Percentiles rank a stretch among this genome's conserved stretches.
Evolutionary conservation across 2,888 invertebrate genomes (phyloP).

Genomic region (Arrhopalites spinosus): DNA sequence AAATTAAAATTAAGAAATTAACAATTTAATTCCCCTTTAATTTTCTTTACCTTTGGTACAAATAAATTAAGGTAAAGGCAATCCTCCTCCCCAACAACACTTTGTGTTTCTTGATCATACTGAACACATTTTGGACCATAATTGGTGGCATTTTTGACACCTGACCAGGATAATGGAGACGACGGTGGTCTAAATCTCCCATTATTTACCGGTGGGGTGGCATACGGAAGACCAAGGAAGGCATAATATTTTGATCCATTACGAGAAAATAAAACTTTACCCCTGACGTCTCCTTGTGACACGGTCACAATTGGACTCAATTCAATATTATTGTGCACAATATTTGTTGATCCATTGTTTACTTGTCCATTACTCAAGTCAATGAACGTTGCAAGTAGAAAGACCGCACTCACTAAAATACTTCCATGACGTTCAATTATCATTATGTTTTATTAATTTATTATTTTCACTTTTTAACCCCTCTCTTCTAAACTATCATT

Average conservation of each 20-base stretch:
- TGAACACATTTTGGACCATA: constrained; percentile 51
- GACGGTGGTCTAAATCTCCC: constrained; percentile 42
- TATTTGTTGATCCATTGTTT: constrained; percentile 23
- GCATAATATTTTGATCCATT: constrained; percentile 43
- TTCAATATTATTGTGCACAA: constrained; percentile 28
- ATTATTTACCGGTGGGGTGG: constrained; percentile 43
- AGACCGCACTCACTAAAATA: not conserved
- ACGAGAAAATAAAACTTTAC: constrained; percentile 39
- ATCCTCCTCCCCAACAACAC: constrained; percentile 47
- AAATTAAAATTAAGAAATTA: not conserved
- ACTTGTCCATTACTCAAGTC: constrained; percentile 13
- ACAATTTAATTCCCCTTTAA: not conserved
- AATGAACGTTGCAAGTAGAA: not conserved
- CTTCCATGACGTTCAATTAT: not conserved
- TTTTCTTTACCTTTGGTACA: constrained; percentile 5
- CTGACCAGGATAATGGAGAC: constrained; percentile 45
- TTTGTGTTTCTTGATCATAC: constrained; percentile 42
- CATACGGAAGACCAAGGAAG: constrained; percentile 48
- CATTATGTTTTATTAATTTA: not conserved
- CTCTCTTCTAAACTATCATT: too few relatives aligned
- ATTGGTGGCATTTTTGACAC: constrained; percentile 43
- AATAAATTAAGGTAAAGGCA: constrained; percentile 50
- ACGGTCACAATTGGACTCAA: constrained; percentile 44
- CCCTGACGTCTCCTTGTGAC: constrained; percentile 44
- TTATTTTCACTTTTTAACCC: too few relatives aligned